Evolutionary conservation across 1,140 invertebrate species (phyloP), one percentile per base, ranked within the genome.

Genomic region (Zaprionus inermis): DNA sequence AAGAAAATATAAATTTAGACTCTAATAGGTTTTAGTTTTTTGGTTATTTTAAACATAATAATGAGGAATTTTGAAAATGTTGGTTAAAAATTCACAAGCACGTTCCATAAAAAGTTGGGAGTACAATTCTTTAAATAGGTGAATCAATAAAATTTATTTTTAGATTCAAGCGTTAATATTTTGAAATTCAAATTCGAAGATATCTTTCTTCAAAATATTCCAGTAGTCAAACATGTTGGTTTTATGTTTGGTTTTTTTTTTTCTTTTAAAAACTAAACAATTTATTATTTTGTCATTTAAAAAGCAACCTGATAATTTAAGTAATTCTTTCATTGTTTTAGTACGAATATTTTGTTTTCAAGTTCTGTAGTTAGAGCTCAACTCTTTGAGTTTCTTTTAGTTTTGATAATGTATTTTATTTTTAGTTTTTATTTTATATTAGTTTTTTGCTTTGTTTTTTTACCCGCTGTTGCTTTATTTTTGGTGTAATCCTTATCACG

Each of bases 401-500:
- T 10, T 46, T 46, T 3, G 18, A 20, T 10, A 18, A 18, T 44
- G 5, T 44, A 18, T 10, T 3, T 46, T 0, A 3, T 46, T 46
- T 20, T 46, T 3, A 6, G 28, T 2, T 46, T 49, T 11, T 1
- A 49, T 49, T 5, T 28, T 28, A 16, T 20, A 12, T 49, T 11
- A 4, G 10, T 20, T 44, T 49, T 20, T 5, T 49, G 3, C 11
- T 18, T 65, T 20, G 4, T 22, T 20, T 20, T 65, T 72, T 86
- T 91, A 91, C 90, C 90, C 76, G 90, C 61, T 77, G 88, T 67
- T 74, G 90, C 71, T 80, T 91, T 91, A 91, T 88, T 91, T 89
- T 84, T 91, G n/a, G 78, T 78, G 81, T 91, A 91, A 90, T 91
- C 90, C 86, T 91, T 91, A 88, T 91, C 90, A 84, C 90, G 90